Percentiles rank a stretch among this genome's conserved stretches.
These are phyloP conservation scores for Acrocera orbiculus DNA, from an alignment of 2,888 invertebrate genomes.

Conservation along the genomic window DNA sequence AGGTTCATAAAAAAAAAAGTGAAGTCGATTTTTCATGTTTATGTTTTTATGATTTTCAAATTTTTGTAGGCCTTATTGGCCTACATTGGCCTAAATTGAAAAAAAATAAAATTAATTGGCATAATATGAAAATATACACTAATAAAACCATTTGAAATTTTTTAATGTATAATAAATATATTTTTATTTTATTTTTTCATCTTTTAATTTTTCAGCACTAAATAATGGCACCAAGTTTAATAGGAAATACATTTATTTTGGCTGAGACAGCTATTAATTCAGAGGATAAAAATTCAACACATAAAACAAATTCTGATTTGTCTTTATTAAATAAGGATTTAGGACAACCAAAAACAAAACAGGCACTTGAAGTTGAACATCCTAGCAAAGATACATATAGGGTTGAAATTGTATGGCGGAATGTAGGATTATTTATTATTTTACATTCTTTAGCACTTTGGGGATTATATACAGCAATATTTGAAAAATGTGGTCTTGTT, in stretches of 20 bases:
- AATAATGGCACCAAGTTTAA: conserved; percentile 43
- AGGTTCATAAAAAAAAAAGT: too few relatives aligned
- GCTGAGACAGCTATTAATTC: conserved; percentile 29
- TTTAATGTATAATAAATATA: too few relatives aligned
- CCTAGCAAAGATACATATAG: conserved; percentile 18
- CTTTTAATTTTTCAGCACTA: too few relatives aligned
- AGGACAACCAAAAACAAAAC: conserved; percentile 4
- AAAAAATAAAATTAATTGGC: too few relatives aligned
- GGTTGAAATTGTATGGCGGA: conserved; percentile 64
- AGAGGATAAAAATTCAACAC: conserved; percentile 15
- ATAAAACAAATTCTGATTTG: neutral
- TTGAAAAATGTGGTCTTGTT: neutral
- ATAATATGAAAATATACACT: too few relatives aligned
- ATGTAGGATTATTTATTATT: conserved; percentile 53
- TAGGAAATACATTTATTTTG: conserved; percentile 39
- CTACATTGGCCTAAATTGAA: too few relatives aligned
- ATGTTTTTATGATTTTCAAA: too few relatives aligned
- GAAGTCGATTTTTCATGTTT: too few relatives aligned
- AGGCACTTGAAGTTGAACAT: conserved; percentile 4
- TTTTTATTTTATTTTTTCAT: too few relatives aligned
- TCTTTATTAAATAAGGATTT: too few relatives aligned
- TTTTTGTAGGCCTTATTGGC: too few relatives aligned
- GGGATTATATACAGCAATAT: conserved; percentile 36
- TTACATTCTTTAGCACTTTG: conserved; percentile 48
- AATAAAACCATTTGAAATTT: too few relatives aligned